These are phyloP conservation scores for Halocaridina rubra DNA, from an alignment of 2,888 invertebrate species.

Conservation along the genomic window DNA sequence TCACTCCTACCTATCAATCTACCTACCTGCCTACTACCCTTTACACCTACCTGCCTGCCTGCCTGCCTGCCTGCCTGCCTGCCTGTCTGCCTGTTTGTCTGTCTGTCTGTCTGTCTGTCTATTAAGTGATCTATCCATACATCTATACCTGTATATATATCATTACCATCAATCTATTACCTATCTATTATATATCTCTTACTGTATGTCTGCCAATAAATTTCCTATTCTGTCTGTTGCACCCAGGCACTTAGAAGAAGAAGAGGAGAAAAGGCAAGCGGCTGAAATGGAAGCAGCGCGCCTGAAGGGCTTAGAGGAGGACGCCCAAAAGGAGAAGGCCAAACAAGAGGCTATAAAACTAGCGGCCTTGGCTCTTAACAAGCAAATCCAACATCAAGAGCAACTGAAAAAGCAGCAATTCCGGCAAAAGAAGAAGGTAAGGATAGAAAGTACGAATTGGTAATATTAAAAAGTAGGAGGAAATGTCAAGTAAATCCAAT, in stretches of 20 bases:
- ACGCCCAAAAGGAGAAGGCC: slow-evolving; percentile 17
- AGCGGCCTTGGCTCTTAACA: background rate
- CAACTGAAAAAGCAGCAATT: background rate
- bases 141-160: too few species aligned
- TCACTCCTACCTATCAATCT: too few species aligned
- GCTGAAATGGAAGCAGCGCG: slow-evolving; percentile 30
- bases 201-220: too few species aligned
- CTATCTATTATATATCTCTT: too few species aligned
- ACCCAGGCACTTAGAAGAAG: slow-evolving; percentile 29
- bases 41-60: too few species aligned
- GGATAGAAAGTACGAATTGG: background rate
- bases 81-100: too few species aligned
- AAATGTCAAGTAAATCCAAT: background rate
- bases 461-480: background rate
- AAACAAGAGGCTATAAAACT: slow-evolving; percentile 8
- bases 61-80: too few species aligned
- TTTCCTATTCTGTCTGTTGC: too few species aligned
- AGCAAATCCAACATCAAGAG: slow-evolving; percentile 23
- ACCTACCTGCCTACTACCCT: too few species aligned
- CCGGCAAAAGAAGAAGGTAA: background rate
- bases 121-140: too few species aligned
- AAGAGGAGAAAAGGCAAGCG: slow-evolving; percentile 29
- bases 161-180: too few species aligned
- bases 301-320: slow-evolving; percentile 9
- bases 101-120: too few species aligned